Conservation (phyloP, 2,797 vertebrate species). For the Spea hammondii region DNA sequence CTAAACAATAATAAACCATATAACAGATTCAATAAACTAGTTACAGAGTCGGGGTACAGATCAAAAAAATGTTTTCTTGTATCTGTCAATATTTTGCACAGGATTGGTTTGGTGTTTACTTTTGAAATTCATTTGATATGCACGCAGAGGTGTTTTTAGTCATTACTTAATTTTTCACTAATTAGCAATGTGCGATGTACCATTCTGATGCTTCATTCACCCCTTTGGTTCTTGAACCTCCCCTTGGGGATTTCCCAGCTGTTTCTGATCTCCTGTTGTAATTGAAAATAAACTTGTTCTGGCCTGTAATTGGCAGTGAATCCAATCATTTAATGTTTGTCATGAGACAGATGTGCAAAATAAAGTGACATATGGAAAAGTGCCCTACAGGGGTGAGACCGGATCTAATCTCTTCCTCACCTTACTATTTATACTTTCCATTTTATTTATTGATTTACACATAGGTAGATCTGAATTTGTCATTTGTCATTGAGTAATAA, state of each 20-base stretch:
- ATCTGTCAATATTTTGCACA: too few relatives aligned
- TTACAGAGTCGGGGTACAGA: too few relatives aligned
- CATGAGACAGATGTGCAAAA: constrained; percentile 67
- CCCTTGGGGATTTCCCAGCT: constrained; percentile 70
- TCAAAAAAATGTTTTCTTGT: too few relatives aligned
- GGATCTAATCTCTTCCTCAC: constrained; percentile 53
- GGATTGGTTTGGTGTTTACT: constrained; percentile 32
- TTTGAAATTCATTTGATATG: constrained; percentile 53
- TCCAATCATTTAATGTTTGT: constrained; percentile 71
- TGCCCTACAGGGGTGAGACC: constrained; percentile 54
- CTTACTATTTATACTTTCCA: constrained; percentile 19
- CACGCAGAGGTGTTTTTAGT: constrained; percentile 58
- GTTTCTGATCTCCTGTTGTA: constrained; percentile 69
- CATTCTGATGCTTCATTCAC: constrained; percentile 63
- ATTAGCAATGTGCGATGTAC: constrained; percentile 67
- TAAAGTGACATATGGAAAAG: constrained; percentile 63
- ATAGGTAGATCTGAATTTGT: background rate
- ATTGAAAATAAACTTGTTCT: constrained; percentile 75
- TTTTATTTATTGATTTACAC: constrained; percentile 19
- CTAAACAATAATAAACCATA: too few relatives aligned
- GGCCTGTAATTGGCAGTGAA: constrained; percentile 72
- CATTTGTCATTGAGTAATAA: background rate
- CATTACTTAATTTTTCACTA: constrained; percentile 67
- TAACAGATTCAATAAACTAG: too few relatives aligned
- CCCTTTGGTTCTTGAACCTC: constrained; percentile 60